Percentiles rank a stretch among this genome's conserved stretches.
Conservation (phyloP, 2,113 vertebrate genomes). For the Emydura subglobosa region DNA sequence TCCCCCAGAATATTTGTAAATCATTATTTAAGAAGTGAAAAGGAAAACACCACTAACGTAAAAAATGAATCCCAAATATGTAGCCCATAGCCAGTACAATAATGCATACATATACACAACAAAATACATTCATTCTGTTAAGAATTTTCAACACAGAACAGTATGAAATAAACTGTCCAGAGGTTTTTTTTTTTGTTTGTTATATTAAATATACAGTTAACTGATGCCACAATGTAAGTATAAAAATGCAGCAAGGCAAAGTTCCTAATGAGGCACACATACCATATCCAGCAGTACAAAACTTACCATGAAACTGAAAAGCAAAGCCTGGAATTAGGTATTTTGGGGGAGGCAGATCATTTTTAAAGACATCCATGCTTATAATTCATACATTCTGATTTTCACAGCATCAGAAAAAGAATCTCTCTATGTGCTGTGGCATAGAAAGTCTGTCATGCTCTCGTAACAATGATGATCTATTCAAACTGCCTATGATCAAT, state of each 20-base stretch:
- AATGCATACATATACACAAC: not conserved
- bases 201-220: slow-evolving; percentile 31
- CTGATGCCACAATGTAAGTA: not conserved
- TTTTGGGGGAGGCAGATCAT: not conserved
- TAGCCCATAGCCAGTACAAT: not conserved
- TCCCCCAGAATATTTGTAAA: not conserved
- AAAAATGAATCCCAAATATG: not conserved
- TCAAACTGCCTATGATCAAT: slow-evolving; percentile 1
- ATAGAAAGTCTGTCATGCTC: not conserved
- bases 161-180: slow-evolving; percentile 17
- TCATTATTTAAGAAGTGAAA: slow-evolving; percentile 13
- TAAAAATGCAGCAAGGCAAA: not conserved
- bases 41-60: not conserved
- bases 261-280: not conserved
- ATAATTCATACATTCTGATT: not conserved
- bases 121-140: not conserved
- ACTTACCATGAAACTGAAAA: slow-evolving; percentile 36
- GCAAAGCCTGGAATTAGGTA: not conserved
- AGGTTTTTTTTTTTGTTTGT: not conserved
- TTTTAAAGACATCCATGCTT: slow-evolving; percentile 9
- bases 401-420: slow-evolving; percentile 34
- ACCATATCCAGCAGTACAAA: slow-evolving; percentile 5
- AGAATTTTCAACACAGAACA: not conserved
- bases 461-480: not conserved
- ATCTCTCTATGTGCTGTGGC: not conserved